These are phyloP conservation scores for Toxotes jaculatrix DNA, from an alignment of 2,113 vertebrate genomes.

Conservation along the genomic window DNA sequence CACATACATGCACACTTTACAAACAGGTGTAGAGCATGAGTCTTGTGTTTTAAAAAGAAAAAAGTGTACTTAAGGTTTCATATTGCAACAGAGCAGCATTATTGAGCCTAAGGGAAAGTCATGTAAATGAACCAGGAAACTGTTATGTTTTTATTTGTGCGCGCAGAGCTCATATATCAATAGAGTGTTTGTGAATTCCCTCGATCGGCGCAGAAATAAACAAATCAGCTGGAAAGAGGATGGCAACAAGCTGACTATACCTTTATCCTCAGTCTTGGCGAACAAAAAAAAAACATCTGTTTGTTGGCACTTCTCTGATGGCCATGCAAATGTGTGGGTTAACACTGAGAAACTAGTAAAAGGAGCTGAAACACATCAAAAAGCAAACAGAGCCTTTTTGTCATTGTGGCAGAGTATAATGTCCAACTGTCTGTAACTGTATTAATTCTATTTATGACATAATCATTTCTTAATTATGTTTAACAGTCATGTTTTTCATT, in stretches of 20 bases:
- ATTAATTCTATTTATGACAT: not conserved
- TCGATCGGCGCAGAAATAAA: conserved; percentile 57
- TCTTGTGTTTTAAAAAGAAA: not conserved
- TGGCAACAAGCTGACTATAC: conserved; percentile 3
- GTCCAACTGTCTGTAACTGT: not conserved
- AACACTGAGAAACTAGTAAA: conserved; percentile 12
- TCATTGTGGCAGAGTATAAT: not conserved
- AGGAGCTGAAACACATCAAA: not conserved
- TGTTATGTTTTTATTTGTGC: conserved; percentile 34
- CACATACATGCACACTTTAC: not conserved
- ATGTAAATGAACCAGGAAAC: conserved; percentile 80
- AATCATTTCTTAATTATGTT: not conserved
- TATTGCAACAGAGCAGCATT: conserved; percentile 46
- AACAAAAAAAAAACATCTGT: conserved; percentile 46
- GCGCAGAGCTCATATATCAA: conserved; percentile 37
- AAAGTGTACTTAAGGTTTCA: conserved; percentile 8
- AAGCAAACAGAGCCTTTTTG: not conserved
- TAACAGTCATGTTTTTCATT: not conserved
- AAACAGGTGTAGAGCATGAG: not conserved
- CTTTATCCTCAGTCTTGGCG: conserved; percentile 6
- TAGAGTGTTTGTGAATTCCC: conserved; percentile 63
- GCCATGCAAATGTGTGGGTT: conserved; percentile 60
- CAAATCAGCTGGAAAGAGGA: conserved; percentile 60
- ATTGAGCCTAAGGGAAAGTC: conserved; percentile 26
- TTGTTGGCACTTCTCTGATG: not conserved